Percentiles rank a stretch among this genome's conserved stretches.
These are phyloP conservation scores for Iphiclides podalirius DNA, from an alignment of 2,888 invertebrate species.

Conservation along the genomic window DNA sequence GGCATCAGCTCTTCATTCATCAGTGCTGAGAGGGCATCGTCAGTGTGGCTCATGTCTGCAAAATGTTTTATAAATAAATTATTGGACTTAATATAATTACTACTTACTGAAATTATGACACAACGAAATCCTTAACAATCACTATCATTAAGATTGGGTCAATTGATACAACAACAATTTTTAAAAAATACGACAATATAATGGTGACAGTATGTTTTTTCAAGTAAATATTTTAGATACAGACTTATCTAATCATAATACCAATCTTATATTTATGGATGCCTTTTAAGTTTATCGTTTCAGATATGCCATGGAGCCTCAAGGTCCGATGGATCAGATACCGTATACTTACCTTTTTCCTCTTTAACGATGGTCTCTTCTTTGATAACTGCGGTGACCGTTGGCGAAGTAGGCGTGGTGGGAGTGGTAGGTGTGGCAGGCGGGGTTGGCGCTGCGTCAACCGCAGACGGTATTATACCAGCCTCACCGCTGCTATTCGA, in stretches of 20 bases:
- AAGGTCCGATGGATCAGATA: background rate
- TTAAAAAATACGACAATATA: too few relatives aligned
- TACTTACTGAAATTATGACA: too few relatives aligned
- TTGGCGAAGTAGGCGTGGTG: slow-evolving; percentile 44
- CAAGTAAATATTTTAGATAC: too few relatives aligned
- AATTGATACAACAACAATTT: too few relatives aligned
- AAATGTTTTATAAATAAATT: slow-evolving; percentile 15
- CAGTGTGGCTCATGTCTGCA: slow-evolving; percentile 57
- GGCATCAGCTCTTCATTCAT: slow-evolving; percentile 71
- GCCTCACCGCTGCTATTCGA: slow-evolving; percentile 77
- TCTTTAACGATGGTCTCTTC: slow-evolving; percentile 49
- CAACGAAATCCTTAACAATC: too few relatives aligned
- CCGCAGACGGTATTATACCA: slow-evolving; percentile 33
- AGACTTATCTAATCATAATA: too few relatives aligned
- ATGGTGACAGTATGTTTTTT: too few relatives aligned
- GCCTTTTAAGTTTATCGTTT: too few relatives aligned
- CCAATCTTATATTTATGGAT: too few relatives aligned
- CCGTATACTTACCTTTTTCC: slow-evolving; percentile 44
- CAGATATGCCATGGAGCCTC: too few relatives aligned
- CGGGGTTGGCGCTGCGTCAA: slow-evolving; percentile 36
- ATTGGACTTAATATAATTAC: too few relatives aligned
- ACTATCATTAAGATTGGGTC: too few relatives aligned
- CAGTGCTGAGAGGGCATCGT: slow-evolving; percentile 66
- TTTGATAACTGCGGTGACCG: slow-evolving; percentile 41
- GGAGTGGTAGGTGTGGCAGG: slow-evolving; percentile 64